phyloP scores from a whole-genome alignment of 2,797 vertebrate species.

The Propithecus deckenii region DNA sequence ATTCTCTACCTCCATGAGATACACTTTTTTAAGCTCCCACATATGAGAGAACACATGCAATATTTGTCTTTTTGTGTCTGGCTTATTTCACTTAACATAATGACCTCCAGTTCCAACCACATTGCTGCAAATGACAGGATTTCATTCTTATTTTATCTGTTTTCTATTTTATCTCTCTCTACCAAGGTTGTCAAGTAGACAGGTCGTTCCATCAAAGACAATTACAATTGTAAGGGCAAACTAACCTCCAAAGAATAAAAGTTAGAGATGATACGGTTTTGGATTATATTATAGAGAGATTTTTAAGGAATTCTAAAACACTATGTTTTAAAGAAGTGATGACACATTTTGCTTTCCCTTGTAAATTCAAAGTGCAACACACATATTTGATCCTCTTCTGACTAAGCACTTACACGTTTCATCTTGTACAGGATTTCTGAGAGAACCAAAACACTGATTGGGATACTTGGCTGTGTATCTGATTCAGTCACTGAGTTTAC shows the following conservation, averaged over 20 bases:
- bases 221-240: neutral
- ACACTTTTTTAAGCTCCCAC: neutral
- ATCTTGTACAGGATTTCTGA: slow-evolving; percentile 58
- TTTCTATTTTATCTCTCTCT: slow-evolving; percentile 17
- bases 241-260: neutral
- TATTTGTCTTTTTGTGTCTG: neutral
- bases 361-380: neutral
- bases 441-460: slow-evolving; percentile 56
- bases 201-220: neutral
- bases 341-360: neutral
- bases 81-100: neutral
- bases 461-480: slow-evolving; percentile 37
- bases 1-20: neutral
- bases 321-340: neutral
- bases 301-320: neutral
- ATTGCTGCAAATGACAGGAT: neutral
- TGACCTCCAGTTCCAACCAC: neutral
- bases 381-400: neutral
- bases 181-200: neutral
- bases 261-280: neutral
- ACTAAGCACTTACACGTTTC: slow-evolving; percentile 4
- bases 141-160: neutral
- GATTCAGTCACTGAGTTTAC: neutral
- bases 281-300: neutral
- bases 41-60: neutral